Evolutionary conservation across 1,140 invertebrate genomes (phyloP).

Genomic region (Sarcophaga bullata): DNA sequence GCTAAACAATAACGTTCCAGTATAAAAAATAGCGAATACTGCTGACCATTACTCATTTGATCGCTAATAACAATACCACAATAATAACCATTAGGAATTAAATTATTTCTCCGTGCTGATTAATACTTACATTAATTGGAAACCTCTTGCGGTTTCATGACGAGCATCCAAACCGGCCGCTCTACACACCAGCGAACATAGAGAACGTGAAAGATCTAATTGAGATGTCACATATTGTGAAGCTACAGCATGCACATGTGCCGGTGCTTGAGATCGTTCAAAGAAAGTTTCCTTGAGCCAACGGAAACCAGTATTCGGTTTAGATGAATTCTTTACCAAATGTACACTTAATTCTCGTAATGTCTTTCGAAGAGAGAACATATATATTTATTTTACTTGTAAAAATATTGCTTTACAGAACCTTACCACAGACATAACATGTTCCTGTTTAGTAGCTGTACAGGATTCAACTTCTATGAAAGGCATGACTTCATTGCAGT

Average conservation of each 20-base stretch:
- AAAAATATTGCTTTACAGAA: constrained; percentile 2
- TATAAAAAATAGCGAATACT: constrained; percentile 76
- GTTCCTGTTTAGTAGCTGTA: constrained; percentile 86
- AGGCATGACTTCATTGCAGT: constrained; percentile 71
- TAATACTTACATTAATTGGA: constrained; percentile 75
- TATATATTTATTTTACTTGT: background rate
- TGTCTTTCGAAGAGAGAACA: constrained; percentile 68
- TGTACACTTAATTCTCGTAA: constrained; percentile 84
- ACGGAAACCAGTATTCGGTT: constrained; percentile 63
- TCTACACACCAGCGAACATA: constrained; percentile 79
- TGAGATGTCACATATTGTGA: constrained; percentile 83
- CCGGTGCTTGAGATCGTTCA: constrained; percentile 70
- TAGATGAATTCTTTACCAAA: constrained; percentile 75
- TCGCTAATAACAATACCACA: constrained; percentile 69
- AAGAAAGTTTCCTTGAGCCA: constrained; percentile 66
- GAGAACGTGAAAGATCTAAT: constrained; percentile 77
- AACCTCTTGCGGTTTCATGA: constrained; percentile 77
- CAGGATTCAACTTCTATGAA: constrained; percentile 86
- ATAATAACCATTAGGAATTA: background rate
- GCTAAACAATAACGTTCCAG: constrained; percentile 82
- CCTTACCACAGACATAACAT: constrained; percentile 82
- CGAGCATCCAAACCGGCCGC: constrained; percentile 74
- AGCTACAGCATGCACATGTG: constrained; percentile 82
- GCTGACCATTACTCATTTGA: constrained; percentile 74
- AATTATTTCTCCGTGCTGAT: background rate